A percentile compares a stretch with the other conserved stretches of the same genome.
Conservation (phyloP, 2,113 vertebrate species). For the Apus apus region DNA sequence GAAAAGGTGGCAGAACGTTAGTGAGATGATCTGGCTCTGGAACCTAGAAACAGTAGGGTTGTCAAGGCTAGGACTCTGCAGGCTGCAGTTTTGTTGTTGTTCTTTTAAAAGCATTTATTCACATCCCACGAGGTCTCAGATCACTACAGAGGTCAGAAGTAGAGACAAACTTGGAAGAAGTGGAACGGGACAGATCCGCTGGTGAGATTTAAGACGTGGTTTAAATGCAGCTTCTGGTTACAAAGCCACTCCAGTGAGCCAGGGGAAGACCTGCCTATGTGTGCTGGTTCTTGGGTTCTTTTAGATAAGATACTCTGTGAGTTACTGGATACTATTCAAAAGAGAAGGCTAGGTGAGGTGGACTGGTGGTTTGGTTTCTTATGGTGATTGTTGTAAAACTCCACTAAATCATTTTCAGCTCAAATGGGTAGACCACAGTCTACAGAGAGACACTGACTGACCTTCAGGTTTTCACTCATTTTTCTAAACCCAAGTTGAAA, state of each 20-base stretch:
- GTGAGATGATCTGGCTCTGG: not conserved
- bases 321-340: not conserved
- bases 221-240: not conserved
- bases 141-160: not conserved
- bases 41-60: accelerated
- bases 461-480: not conserved
- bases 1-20: too few species aligned
- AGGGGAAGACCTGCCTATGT: accelerated
- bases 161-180: not conserved
- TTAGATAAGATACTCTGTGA: not conserved
- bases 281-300: not conserved
- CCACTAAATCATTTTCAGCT: not conserved
- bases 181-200: not conserved
- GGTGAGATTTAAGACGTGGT: not conserved
- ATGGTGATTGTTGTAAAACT: not conserved
- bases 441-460: not conserved
- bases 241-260: not conserved
- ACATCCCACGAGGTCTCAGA: accelerated
- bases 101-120: not conserved
- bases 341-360: not conserved
- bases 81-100: not conserved
- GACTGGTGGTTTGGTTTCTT: not conserved
- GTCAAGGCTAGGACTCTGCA: not conserved
- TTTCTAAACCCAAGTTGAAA: not conserved
- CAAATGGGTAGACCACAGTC: not conserved